Evolutionary conservation across 2,888 invertebrate species (phyloP), one percentile per base, ranked within the genome.

Genomic region (Spatulosminthurus flaviceps): DNA sequence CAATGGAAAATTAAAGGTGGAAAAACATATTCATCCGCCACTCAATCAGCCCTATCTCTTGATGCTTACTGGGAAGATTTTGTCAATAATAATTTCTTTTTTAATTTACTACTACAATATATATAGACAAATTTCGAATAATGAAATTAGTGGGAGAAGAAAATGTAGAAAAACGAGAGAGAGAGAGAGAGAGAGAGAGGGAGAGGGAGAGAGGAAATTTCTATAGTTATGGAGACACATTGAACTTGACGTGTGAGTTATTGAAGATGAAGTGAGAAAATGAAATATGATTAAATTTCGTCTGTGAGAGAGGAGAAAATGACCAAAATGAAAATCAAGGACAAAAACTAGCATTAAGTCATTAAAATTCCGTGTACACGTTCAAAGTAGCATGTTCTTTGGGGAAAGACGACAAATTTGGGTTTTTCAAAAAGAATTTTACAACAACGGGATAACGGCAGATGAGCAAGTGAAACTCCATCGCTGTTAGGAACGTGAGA

Each of bases 401-500:
- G 5, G 28, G 21, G 72, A 24, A n/a, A 72, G 5, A 72, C 26
- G 51, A 24, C 43, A 29, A 34, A 69, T 69, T 69, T 69, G 9
- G 70, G 42, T 41, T 41, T 70, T 41, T 70, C 41, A 41, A 70
- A 70, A 70, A 22, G n/a, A 64, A 24, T 26, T 24, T 34, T 29
- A n/a, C n/a, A n/a, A 21, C 42, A 70, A 70, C 26, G 43, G 43
- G 34, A 67, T 66, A 64, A 22, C 11, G 24, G 11, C 24, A 26
- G 2, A 74, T 19, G 19, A 69, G 43, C 66, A 76, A 76, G 76
- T 76, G 76, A 76, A 76, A 76, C 76, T 76, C 41, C 41, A 29
- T 64, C 11, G 43, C 67, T 66, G 16, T 76, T n/a, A 16, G 4
- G 67, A 28, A 82, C 81, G 83, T 83, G 82, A 83, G 83, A 83